Percentiles rank a stretch among this genome's conserved stretches.
Evolutionary conservation across 2,113 vertebrate species (phyloP).

Genomic region (Megaptera novaeangliae): DNA sequence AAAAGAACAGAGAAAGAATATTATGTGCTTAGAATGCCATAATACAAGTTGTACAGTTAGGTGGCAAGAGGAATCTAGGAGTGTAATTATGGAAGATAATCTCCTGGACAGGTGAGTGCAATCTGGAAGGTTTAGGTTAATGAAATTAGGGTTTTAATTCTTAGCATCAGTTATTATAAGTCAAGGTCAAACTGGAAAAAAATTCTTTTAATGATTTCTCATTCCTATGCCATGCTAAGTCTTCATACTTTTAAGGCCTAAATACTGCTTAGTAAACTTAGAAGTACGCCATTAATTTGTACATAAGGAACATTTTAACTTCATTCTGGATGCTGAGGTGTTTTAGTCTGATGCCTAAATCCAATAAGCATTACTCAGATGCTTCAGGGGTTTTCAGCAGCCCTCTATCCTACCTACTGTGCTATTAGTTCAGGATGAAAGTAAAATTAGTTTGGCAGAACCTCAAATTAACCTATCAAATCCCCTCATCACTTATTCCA

Average conservation of each 20-base stretch:
- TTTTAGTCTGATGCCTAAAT: background rate
- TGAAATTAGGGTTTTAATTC: background rate
- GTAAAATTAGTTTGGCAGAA: background rate
- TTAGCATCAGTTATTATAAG: background rate
- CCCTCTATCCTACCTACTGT: background rate
- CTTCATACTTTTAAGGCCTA: background rate
- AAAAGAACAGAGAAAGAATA: background rate
- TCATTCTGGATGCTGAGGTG: background rate
- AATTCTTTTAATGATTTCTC: background rate
- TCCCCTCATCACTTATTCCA: background rate
- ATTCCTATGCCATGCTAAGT: background rate
- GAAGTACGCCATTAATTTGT: background rate
- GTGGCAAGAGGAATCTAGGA: background rate
- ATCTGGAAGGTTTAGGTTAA: background rate
- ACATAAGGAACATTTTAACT: background rate
- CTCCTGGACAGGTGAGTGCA: background rate
- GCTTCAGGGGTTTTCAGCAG: background rate
- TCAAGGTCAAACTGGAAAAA: background rate
- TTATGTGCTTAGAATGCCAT: background rate
- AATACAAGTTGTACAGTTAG: background rate
- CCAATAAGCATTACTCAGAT: background rate
- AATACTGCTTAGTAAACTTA: background rate
- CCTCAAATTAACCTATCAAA: background rate
- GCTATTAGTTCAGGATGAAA: background rate
- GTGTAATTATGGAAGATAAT: slow-evolving; percentile 19